A percentile compares a stretch with the other conserved stretches of the same genome.
Evolutionary conservation across 2,797 vertebrate genomes (phyloP).

Genomic region (Xiphophorus birchmanni): DNA sequence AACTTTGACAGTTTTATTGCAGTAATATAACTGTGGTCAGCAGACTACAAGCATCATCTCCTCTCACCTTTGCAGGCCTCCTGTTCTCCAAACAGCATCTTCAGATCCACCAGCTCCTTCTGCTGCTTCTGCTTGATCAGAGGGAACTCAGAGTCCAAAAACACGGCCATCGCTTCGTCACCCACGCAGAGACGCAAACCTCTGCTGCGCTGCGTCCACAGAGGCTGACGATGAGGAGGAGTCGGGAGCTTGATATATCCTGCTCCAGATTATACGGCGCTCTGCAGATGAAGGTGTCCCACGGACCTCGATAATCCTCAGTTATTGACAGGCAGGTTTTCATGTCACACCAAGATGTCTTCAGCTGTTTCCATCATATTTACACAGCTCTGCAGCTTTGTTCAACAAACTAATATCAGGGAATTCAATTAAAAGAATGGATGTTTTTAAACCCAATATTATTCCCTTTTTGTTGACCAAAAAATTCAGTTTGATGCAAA

Average conservation of each 20-base stretch:
- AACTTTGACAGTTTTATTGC: background rate
- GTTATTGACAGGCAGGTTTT: slow-evolving; percentile 18
- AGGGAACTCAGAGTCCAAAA: slow-evolving; percentile 59
- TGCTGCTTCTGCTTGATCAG: slow-evolving; percentile 48
- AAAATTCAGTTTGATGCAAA: background rate
- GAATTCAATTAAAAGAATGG: background rate
- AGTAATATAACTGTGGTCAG: background rate
- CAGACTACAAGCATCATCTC: background rate
- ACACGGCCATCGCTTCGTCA: slow-evolving; percentile 55
- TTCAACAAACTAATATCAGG: too few species aligned
- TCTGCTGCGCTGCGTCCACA: background rate
- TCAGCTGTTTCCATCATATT: background rate
- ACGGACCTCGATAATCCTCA: slow-evolving; percentile 28
- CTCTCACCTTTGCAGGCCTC: slow-evolving; percentile 58
- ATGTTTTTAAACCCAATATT: background rate
- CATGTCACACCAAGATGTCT: background rate
- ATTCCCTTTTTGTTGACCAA: background rate
- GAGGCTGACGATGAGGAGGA: slow-evolving; percentile 37
- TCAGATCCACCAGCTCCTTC: slow-evolving; percentile 55
- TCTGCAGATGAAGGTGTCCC: slow-evolving; percentile 38
- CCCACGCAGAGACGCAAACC: background rate
- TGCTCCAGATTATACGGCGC: slow-evolving; percentile 18
- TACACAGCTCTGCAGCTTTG: background rate
- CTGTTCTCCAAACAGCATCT: slow-evolving; percentile 54
- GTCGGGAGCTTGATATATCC: slow-evolving; percentile 50